A percentile compares a stretch with the other conserved stretches of the same genome.
Conservation (phyloP, 2,797 vertebrate genomes). For the Valencia hispanica region DNA sequence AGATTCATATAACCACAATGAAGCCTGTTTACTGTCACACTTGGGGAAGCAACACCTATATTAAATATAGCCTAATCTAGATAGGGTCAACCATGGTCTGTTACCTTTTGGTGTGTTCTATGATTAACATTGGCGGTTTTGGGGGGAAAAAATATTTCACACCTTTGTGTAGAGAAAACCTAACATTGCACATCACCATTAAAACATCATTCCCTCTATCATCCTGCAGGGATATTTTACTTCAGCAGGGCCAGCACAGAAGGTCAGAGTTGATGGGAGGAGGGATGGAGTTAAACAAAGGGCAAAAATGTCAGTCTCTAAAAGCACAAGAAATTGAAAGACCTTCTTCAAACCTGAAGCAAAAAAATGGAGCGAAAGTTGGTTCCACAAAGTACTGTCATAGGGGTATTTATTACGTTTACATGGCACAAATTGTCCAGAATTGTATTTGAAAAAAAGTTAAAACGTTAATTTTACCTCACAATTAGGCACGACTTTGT, state of each 20-base stretch:
- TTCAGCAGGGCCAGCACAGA: background rate
- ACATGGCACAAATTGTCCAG: background rate
- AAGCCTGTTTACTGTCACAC: too few relatives aligned
- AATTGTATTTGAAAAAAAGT: background rate
- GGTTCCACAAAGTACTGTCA: background rate
- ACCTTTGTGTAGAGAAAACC: too few relatives aligned
- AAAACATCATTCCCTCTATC: too few relatives aligned
- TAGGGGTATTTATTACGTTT: background rate
- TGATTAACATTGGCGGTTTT: too few relatives aligned
- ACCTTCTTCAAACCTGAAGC: background rate
- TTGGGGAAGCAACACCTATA: too few relatives aligned
- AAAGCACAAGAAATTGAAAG: background rate
- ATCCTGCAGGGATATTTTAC: background rate
- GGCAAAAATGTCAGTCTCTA: background rate
- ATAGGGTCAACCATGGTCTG: too few relatives aligned
- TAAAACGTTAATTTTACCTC: background rate
- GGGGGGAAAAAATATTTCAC: too few relatives aligned
- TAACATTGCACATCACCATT: too few relatives aligned
- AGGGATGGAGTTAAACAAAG: too few relatives aligned
- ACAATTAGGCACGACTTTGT: background rate
- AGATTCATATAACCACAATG: too few relatives aligned
- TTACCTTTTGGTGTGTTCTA: too few relatives aligned
- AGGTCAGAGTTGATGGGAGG: background rate
- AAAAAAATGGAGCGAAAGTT: background rate
- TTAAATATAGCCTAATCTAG: too few relatives aligned